Percentiles rank a stretch among this genome's conserved stretches.
These are phyloP conservation scores for Zelleria hepariella DNA, from an alignment of 2,888 invertebrate species.

Conservation along the genomic window DNA sequence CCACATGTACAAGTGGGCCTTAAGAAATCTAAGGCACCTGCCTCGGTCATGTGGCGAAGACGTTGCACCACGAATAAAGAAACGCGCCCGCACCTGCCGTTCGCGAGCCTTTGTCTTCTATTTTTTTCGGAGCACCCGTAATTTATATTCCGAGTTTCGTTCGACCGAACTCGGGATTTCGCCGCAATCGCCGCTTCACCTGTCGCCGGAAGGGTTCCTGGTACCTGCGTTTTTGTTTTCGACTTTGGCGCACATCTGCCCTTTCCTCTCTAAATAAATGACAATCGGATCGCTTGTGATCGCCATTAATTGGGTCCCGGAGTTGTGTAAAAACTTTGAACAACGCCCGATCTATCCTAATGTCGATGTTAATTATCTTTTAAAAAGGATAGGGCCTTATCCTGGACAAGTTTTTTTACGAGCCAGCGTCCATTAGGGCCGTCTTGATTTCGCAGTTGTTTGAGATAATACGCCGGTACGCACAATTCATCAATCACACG, in stretches of 20 bases:
- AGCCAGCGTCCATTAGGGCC: neutral
- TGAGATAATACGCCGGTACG: neutral
- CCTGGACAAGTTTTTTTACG: neutral
- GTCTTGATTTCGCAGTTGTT: neutral
- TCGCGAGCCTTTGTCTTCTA: constrained; percentile 64
- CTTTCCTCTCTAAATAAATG: constrained; percentile 40
- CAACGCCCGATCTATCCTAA: constrained; percentile 20
- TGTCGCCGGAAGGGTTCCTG: constrained; percentile 69
- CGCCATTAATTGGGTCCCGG: constrained; percentile 45
- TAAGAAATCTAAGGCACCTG: constrained; percentile 69
- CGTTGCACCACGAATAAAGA: constrained; percentile 38
- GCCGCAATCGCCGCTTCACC: constrained; percentile 65
- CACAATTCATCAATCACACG: neutral
- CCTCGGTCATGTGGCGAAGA: constrained; percentile 69
- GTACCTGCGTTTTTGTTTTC: constrained; percentile 64
- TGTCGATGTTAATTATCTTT: constrained; percentile 35
- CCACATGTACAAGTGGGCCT: constrained; percentile 52
- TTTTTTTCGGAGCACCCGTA: constrained; percentile 54
- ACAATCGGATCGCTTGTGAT: constrained; percentile 52
- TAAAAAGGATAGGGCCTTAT: neutral
- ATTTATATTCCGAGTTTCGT: constrained; percentile 45
- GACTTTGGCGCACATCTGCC: constrained; percentile 54
- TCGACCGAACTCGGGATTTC: constrained; percentile 53
- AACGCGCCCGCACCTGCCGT: constrained; percentile 56
- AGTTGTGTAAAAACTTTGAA: neutral